phyloP scores from a whole-genome alignment of 2,113 vertebrate genomes.

The Callaeas wilsoni region DNA sequence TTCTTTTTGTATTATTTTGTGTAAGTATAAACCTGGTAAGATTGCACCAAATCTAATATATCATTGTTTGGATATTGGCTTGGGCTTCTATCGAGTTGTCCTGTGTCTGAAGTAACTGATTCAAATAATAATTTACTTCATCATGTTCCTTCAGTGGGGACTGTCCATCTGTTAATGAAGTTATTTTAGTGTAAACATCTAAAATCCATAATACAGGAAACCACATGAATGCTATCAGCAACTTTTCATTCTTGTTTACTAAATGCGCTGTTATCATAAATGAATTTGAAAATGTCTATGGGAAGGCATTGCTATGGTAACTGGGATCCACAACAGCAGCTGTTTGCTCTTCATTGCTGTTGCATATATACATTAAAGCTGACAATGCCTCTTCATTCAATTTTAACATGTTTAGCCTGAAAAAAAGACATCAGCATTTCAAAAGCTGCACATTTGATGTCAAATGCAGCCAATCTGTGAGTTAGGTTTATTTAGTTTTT shows the following conservation, averaged over 20 bases:
- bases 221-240: background rate
- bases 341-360: background rate
- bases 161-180: background rate
- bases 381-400: background rate
- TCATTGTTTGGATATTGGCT: background rate
- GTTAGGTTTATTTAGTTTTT: background rate
- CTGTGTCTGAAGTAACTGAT: background rate
- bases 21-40: background rate
- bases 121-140: background rate
- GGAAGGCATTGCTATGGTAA: constrained; percentile 63
- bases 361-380: constrained; percentile 3
- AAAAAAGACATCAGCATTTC: constrained; percentile 1
- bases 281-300: constrained; percentile 16
- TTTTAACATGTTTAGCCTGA: background rate
- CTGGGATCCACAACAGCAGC: constrained; percentile 37
- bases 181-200: background rate
- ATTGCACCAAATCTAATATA: background rate
- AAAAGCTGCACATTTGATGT: background rate
- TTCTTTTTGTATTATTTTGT: background rate
- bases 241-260: constrained; percentile 11
- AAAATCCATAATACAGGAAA: background rate
- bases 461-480: background rate
- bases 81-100: background rate
- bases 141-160: background rate
- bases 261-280: constrained; percentile 11